Percentiles rank a stretch among this genome's conserved stretches.
Conservation (phyloP, 2,797 vertebrate genomes). For the Botia almorhae region DNA sequence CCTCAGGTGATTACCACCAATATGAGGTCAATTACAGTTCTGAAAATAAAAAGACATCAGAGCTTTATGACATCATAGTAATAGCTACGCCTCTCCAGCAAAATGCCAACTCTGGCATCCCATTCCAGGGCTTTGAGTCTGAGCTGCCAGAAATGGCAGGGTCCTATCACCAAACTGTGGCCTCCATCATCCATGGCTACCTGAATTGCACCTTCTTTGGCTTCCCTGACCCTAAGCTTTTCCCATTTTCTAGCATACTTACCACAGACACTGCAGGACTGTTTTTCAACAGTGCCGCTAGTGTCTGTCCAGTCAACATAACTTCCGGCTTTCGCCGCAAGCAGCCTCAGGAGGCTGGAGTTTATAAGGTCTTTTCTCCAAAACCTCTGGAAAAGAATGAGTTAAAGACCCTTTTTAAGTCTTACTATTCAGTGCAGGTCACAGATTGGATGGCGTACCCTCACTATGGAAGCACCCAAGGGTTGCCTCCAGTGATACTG, state of each 20-base stretch:
- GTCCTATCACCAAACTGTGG: slow-evolving; percentile 86
- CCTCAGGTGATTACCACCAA: slow-evolving; percentile 81
- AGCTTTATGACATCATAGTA: slow-evolving; percentile 92
- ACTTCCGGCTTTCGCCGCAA: slow-evolving; percentile 87
- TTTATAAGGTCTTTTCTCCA: slow-evolving; percentile 93
- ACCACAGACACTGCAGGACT: slow-evolving; percentile 84
- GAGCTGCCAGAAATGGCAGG: slow-evolving; percentile 77
- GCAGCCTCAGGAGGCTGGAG: slow-evolving; percentile 92
- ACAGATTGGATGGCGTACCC: slow-evolving; percentile 91
- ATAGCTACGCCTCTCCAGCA: slow-evolving; percentile 87
- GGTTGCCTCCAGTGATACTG: slow-evolving; percentile 85
- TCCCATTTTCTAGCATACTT: slow-evolving; percentile 90
- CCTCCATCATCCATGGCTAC: slow-evolving; percentile 94
- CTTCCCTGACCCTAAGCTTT: slow-evolving; percentile 93
- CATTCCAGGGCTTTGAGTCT: slow-evolving; percentile 84
- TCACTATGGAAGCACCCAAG: slow-evolving; percentile 78
- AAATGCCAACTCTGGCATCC: slow-evolving; percentile 78
- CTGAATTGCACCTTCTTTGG: slow-evolving; percentile 96
- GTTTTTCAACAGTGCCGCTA: slow-evolving; percentile 91
- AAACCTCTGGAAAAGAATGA: slow-evolving; percentile 84
- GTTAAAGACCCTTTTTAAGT: slow-evolving; percentile 95
- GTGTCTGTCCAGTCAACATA: slow-evolving; percentile 92
- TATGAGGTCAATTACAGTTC: slow-evolving; percentile 87
- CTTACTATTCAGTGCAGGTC: slow-evolving; percentile 96
- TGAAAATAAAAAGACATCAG: slow-evolving; percentile 71